Evolutionary conservation across 1,140 invertebrate species (phyloP), one percentile per base, ranked within the genome.

Genomic region (Lordiphosa clarofinis): DNA sequence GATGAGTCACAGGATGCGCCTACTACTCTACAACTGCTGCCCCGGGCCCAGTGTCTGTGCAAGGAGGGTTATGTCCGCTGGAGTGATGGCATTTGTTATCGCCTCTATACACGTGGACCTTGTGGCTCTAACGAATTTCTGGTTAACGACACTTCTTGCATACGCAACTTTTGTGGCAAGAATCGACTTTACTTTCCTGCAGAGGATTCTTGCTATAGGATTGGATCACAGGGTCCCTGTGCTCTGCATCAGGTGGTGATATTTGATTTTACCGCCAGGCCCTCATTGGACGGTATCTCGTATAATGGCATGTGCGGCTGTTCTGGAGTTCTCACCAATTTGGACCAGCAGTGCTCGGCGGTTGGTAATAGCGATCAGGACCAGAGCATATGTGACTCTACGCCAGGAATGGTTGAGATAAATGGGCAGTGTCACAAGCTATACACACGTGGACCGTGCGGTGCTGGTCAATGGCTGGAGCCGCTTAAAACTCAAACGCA

Each of bases 251-350:
- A 94, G 71, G 91, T 95, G 4, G 92, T 96, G 1, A 91, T 94
- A 0, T 95, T 94, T 73, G 94, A 96, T 89, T 94, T 95, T 65
- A 92, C 92, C 1, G 92, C 93, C 0, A 88, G 94, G 10, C 94
- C 94, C 0, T 94, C 94, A 0, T 66, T 95, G 0, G 94, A 95
- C 65, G 95, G 94, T 0, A 91, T 95, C 12, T 94, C 94, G n/a
- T 95, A 95, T 73, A 94, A 94, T 53, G 95, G 94, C 0, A 91
- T 94, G 4, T 96, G 95, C 62, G 93, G 92, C 3, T 95, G 94
- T 69, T 91, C 91, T 0, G 91, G 87, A 2, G 74, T 89, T 15
- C 73, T 89, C 7, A 86, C 65, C 31, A 88, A 87, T 54, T 61
- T 89, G 33, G 88, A 89, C 38, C 88, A 89, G 52, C 71, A 87